Evolutionary conservation across 2,113 vertebrate genomes (phyloP), one percentile per base, ranked within the genome.

Genomic region (Tautogolabrus adspersus): DNA sequence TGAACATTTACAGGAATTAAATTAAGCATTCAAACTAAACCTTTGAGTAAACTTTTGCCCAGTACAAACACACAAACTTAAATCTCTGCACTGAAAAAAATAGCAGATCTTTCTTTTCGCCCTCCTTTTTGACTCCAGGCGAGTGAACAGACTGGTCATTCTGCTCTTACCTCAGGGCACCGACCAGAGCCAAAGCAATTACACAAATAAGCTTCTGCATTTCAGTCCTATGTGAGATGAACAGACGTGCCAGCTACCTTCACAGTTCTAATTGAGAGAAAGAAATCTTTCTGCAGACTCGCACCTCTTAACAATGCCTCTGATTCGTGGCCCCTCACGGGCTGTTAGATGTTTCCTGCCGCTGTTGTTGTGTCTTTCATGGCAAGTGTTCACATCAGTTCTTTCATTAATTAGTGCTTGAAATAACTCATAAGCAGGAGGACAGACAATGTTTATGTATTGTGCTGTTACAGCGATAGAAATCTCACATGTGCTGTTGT

Each of bases 241-340:
- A 12, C 77, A 83, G 72, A 86, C 66, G 30, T 69, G 65, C 46
- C 71, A 60, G 81, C 82, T 60, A 78, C 70, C 57, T 69, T 74
- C 47, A 0, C 70, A 64, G 56, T 63, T 83, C 74, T 91, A 91
- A 92, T 75, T 88, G 83, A 86, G 77, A 81, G 82, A 77, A 54
- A 77, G 40, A 82, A 90, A 77, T 42, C 87, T 91, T 89, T 91
- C 72, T 87, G 85, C 58, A 55, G 37, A 51, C 67, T 82, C 23
- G n/a, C 30, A 67, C 76, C 83, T 84, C 60, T 62, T 69, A 76
- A 72, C 55, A 70, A 57, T 51, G 77, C 62, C 68, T 70, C 75
- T 74, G 44, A 86, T 77, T 77, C 40, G 11, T 57, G 77, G 55
- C 38, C 22, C 60, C 15, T 34, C 59, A 58, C 0, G 3, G 2